Evolutionary conservation across 2,797 vertebrate species (phyloP), one percentile per base, ranked within the genome.

Genomic region (Meriones psammophilus): DNA sequence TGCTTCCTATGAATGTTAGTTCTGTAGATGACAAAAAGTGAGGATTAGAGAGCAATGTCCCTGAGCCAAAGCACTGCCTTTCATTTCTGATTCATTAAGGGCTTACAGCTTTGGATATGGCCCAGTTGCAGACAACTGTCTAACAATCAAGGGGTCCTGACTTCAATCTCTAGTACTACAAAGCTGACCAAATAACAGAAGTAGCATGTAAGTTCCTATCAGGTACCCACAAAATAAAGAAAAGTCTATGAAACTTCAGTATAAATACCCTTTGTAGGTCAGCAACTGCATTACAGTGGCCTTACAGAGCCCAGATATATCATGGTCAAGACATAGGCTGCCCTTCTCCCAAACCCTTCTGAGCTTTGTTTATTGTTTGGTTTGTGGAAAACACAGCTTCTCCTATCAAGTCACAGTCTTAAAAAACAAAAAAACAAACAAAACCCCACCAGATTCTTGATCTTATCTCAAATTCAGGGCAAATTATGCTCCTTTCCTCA

Each of bases 41-140:
- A 73, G 64, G 13, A 56, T 20, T 73, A 58, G 66, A 54, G 6
- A 86, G 7, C 33, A 54, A n/a, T 71, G 66, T 17, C 54, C 81
- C 85, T 94, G 94, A 88, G 18, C 28, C 66, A 96, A 83, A 94
- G 18, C 71, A 79, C 1, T 86, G 56, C 71, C 73, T 89, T 80
- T 86, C 50, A 93, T 88, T 71, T 79, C 30, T 68, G 79, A 79
- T 88, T 86, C 56, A 90, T 33, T 80, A 96, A 66, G 56, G 79
- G 64, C 64, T 96, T 91, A 58, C 28, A 84, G 58, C 36, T 42
- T 39, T 22, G 24, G 14, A 62, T 62, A 39, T 26, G 33, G 56
- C 60, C 20, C 36, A 83, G 58, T 18, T 26, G 58, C 24, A 42
- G 24, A 42, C 36, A 83, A 64, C 24, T 83, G 58, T 36, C 80